Percentiles rank a stretch among this genome's conserved stretches.
Conservation (phyloP, 1,140 invertebrate species). For the Dreissena rostriformis region DNA sequence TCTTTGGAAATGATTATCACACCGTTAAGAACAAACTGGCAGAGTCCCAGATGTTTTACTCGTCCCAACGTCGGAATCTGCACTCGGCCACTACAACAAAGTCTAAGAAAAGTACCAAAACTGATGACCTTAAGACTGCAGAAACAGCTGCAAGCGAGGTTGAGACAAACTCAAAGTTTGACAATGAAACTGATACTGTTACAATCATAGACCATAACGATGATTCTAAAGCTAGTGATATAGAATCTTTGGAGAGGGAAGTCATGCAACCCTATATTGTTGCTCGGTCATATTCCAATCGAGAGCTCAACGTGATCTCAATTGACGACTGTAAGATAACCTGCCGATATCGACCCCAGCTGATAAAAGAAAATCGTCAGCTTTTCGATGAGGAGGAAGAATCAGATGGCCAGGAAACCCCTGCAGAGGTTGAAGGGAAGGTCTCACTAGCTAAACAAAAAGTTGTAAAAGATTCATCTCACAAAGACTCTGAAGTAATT, state of each 20-base stretch:
- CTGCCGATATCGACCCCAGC: slow-evolving; percentile 46
- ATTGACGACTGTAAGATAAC: slow-evolving; percentile 57
- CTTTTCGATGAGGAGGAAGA: not conserved
- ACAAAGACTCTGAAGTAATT: not conserved
- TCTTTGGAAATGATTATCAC: slow-evolving; percentile 47
- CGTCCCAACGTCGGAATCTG: slow-evolving; percentile 32
- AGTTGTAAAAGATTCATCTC: not conserved
- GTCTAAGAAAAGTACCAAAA: slow-evolving; percentile 26
- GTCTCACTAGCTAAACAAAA: not conserved
- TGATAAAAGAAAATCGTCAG: slow-evolving; percentile 39
- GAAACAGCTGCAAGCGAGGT: not conserved
- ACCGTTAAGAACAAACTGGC: slow-evolving; percentile 46
- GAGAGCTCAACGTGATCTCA: slow-evolving; percentile 49
- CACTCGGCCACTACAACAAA: slow-evolving; percentile 16
- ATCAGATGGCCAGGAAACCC: not conserved
- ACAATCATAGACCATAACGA: slow-evolving; percentile 15
- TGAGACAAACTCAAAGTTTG: slow-evolving; percentile 18
- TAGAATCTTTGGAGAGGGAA: slow-evolving; percentile 31
- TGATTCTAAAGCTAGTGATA: slow-evolving; percentile 1
- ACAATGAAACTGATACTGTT: slow-evolving; percentile 7
- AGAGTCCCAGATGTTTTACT: slow-evolving; percentile 41
- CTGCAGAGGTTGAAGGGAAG: no score
- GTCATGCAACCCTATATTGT: slow-evolving; percentile 47
- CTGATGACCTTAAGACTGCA: not conserved
- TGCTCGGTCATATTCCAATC: slow-evolving; percentile 44